Percentiles rank a stretch among this genome's conserved stretches.
These are phyloP conservation scores for Porites australiensis DNA, from an alignment of 64 coral and sea anemone genomes.

Conservation along the genomic window DNA sequence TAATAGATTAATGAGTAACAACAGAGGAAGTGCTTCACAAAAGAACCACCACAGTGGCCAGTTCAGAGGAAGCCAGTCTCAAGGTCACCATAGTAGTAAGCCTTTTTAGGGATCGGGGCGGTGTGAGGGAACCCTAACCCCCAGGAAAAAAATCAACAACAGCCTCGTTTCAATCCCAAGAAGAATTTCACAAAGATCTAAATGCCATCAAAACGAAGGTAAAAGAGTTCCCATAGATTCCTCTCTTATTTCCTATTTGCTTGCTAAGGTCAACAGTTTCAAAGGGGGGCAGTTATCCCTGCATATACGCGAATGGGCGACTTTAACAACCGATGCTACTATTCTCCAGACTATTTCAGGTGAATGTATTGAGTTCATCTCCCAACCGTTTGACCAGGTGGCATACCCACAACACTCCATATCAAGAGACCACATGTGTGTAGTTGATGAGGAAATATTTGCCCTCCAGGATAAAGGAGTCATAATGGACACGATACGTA, in stretches of 20 bases:
- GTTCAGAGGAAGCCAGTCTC: background rate
- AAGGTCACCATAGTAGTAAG: slow-evolving; percentile 27
- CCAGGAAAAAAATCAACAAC: background rate
- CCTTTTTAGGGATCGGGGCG: slow-evolving; percentile 41
- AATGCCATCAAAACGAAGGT: slow-evolving; percentile 26
- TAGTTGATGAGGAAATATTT: slow-evolving; percentile 35
- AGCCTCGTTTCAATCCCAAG: no score
- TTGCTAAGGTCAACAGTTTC: slow-evolving; percentile 29
- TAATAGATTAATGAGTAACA: slow-evolving; percentile 57
- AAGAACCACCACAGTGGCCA: background rate
- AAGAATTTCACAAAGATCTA: background rate
- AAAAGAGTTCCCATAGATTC: background rate
- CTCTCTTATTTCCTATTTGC: slow-evolving; percentile 23
- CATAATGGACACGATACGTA: slow-evolving; percentile 35
- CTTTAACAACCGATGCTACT: slow-evolving; percentile 13
- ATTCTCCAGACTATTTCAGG: slow-evolving; percentile 40
- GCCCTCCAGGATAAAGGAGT: background rate
- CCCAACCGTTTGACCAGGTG: background rate
- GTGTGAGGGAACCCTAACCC: background rate
- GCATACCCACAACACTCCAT: slow-evolving; percentile 25
- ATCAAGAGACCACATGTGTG: background rate
- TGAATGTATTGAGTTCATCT: slow-evolving; percentile 36
- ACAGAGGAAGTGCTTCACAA: background rate
- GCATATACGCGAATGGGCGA: background rate
- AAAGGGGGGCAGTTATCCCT: slow-evolving; percentile 30